These are phyloP conservation scores for Cottus gobio DNA, from an alignment of 2,113 vertebrate genomes.

Conservation along the genomic window DNA sequence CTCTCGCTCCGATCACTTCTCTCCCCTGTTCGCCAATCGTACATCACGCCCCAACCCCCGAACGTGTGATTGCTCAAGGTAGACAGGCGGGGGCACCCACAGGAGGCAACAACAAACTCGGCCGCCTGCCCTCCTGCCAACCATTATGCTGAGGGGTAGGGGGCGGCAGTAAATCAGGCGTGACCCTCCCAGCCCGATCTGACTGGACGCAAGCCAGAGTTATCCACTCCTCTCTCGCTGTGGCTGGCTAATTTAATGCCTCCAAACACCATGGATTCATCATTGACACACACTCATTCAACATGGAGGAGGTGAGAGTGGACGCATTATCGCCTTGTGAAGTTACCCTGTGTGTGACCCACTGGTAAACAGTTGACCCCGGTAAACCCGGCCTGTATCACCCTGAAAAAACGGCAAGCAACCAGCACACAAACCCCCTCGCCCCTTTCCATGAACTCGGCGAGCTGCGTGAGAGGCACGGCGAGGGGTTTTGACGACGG, in stretches of 20 bases:
- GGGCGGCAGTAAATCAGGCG: constrained; percentile 69
- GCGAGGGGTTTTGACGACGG: background rate
- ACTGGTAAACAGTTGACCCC: constrained; percentile 66
- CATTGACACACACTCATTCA: constrained; percentile 47
- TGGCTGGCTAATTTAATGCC: constrained; percentile 73
- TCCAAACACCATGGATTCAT: constrained; percentile 72
- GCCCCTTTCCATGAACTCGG: constrained; percentile 61
- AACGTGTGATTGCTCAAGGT: constrained; percentile 52
- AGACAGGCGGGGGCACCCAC: constrained; percentile 61
- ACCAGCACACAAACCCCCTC: constrained; percentile 32
- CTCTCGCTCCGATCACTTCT: constrained; percentile 63
- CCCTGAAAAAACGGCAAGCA: background rate
- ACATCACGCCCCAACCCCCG: constrained; percentile 56
- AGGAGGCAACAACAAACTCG: constrained; percentile 70
- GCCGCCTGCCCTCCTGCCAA: constrained; percentile 60
- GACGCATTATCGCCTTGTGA: constrained; percentile 38
- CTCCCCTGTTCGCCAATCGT: constrained; percentile 34
- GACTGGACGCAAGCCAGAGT: constrained; percentile 77
- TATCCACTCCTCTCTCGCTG: constrained; percentile 63
- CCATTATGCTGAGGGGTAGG: constrained; percentile 45
- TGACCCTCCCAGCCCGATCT: constrained; percentile 66
- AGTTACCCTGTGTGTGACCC: constrained; percentile 63
- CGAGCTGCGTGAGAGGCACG: constrained; percentile 44
- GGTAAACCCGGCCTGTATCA: constrained; percentile 62
- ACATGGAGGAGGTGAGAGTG: constrained; percentile 41